Evolutionary conservation across 2,888 invertebrate genomes (phyloP).

Genomic region (Cybosia mesomella): DNA sequence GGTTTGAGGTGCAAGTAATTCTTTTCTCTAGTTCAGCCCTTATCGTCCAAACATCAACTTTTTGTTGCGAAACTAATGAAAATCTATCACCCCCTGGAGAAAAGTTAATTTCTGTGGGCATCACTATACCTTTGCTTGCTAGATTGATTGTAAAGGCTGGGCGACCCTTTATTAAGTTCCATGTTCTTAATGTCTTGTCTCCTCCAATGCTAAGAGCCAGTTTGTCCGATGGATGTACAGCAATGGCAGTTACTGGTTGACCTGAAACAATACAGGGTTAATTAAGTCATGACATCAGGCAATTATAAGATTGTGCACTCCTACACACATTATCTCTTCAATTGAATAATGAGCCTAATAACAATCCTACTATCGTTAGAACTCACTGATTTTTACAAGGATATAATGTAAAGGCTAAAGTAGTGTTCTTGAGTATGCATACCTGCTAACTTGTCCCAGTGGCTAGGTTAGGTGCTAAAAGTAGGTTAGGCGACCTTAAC

Average conservation of each 20-base stretch:
- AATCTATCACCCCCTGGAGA: constrained; percentile 93
- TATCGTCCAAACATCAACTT: constrained; percentile 93
- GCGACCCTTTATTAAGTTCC: constrained; percentile 97
- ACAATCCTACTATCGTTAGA: too few relatives aligned
- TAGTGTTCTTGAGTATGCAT: too few relatives aligned
- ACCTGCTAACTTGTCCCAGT: too few relatives aligned
- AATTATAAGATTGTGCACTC: not conserved
- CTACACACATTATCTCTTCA: too few relatives aligned
- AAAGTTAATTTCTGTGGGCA: constrained; percentile 88
- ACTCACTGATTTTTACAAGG: too few relatives aligned
- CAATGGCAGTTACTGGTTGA: constrained; percentile 90
- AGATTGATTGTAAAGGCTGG: constrained; percentile 96
- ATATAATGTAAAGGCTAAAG: too few relatives aligned
- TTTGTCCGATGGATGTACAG: constrained; percentile 96
- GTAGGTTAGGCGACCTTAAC: too few relatives aligned
- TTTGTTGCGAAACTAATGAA: constrained; percentile 90
- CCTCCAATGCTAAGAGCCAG: constrained; percentile 94
- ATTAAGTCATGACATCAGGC: not conserved
- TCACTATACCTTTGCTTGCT: constrained; percentile 88
- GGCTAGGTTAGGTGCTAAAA: too few relatives aligned
- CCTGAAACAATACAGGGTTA: constrained; percentile 68
- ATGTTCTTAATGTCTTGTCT: constrained; percentile 94
- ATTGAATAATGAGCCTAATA: too few relatives aligned
- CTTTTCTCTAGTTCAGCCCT: constrained; percentile 91
- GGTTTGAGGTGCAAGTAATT: constrained; percentile 89